A percentile compares a stretch with the other conserved stretches of the same genome.
Conservation (phyloP, 2,888 invertebrate species). For the Charanyca ferruginea region DNA sequence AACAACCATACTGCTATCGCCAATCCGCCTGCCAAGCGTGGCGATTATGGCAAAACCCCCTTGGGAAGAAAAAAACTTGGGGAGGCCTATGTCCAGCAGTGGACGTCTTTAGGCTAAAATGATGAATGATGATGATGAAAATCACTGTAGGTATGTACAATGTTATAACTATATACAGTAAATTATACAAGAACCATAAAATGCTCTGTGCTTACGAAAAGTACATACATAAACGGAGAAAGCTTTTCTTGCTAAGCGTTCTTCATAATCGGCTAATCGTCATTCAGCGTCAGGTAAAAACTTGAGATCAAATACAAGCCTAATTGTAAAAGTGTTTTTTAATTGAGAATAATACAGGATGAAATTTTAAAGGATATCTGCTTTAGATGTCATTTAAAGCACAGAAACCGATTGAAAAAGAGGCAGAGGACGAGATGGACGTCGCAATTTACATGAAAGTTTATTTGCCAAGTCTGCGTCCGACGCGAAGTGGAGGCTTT, state of each 20-base stretch:
- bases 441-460: constrained; percentile 67
- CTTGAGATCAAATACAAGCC: neutral
- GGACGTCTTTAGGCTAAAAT: too few species aligned
- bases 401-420: constrained; percentile 47
- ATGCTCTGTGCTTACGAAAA: neutral
- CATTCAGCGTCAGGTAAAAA: constrained; percentile 2
- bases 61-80: too few species aligned
- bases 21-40: too few species aligned
- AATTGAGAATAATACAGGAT: neutral
- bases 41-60: too few species aligned
- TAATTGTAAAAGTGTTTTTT: neutral
- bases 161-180: too few species aligned
- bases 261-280: constrained; percentile 2
- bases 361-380: constrained; percentile 8
- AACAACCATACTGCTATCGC: too few species aligned
- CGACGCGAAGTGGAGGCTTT: constrained; percentile 57
- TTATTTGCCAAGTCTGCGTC: constrained; percentile 63
- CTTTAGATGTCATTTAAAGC: constrained; percentile 32
- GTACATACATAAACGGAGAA: constrained; percentile 7
- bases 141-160: too few species aligned
- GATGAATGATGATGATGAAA: too few species aligned
- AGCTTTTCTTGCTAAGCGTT: constrained; percentile 18
- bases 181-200: constrained; percentile 23
- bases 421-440: constrained; percentile 41
- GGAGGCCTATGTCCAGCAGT: too few species aligned